Percentiles rank a stretch among this genome's conserved stretches.
Conservation (phyloP, 2,797 vertebrate genomes). For the Myotis myotis region DNA sequence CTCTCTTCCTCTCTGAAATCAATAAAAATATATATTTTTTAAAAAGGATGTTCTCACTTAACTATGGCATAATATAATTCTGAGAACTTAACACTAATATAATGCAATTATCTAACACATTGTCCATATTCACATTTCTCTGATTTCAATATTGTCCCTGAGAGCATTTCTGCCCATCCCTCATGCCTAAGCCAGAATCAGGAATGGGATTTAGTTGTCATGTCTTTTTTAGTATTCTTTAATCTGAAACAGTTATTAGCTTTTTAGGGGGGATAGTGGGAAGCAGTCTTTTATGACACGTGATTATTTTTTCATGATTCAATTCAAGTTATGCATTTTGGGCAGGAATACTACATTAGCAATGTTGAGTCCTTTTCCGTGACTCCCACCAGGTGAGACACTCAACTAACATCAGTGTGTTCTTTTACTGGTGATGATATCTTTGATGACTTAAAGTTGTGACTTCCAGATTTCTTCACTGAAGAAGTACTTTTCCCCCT, state of each 20-base stretch:
- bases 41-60: neutral
- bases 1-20: too few species aligned
- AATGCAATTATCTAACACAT: neutral
- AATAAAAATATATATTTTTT: too few species aligned
- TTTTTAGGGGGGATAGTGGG: neutral
- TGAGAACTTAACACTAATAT: neutral
- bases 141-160: neutral
- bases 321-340: neutral
- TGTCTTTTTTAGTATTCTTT: neutral
- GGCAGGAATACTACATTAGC: neutral
- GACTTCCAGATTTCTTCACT: neutral
- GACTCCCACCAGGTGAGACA: neutral
- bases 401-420: neutral
- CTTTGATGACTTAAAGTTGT: neutral
- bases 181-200: neutral
- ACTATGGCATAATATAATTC: neutral
- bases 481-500: neutral
- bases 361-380: neutral
- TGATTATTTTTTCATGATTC: neutral
- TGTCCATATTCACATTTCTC: neutral
- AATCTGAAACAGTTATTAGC: neutral
- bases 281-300: neutral
- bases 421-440: neutral
- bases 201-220: neutral
- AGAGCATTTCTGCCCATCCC: neutral